Base-by-base conservation (phyloP, 1,140 invertebrate genomes). In the Palaemon carinicauda region DNA sequence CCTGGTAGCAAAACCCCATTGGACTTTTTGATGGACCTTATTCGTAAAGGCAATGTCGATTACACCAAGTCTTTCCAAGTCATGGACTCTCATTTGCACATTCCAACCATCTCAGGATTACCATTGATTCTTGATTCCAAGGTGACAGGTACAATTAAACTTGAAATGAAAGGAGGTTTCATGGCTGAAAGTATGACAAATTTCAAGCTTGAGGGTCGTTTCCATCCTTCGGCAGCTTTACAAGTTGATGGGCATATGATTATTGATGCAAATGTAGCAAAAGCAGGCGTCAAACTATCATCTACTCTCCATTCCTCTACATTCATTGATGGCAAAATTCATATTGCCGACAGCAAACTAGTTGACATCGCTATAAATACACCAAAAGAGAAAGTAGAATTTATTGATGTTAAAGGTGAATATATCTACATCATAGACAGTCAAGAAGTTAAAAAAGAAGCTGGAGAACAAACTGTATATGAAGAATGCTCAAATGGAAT, bases 61-160 rank as follows among this genome's bases (percentile, higher is more conserved):
- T 89, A 91, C 73, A 91, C 90, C 12, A 91, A 91, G 83, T 91
- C 90, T 89, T 89, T 95, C 15, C 92, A 96, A 3, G 96, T 97
- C 91, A 89, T 97, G 24, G 96, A 98, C 87, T 93, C 94, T 7
- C 94, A 96, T 89, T 90, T 96, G 0, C 92, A 94, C 3, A 95
- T 97, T 90, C 96, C 97, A 19, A 97, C 96, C 0, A 94, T 94
- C 52, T 91, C 94, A 74, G 97, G 97, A 91, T 92, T 96, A 15
- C 94, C 96, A 0, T 90, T 98, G 1, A 94, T 94, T 56, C 90
- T 97, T 0, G 93, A 94, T 50, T 91, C 95, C 0, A 93, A 95
- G 89, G 96, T 95, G 27, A 94, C 95, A 0, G 93, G 94, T 24
- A 95, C 94, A 0, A 92, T 94, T 27, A 95, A 95, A 69, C 71